A percentile compares a stretch with the other conserved stretches of the same genome.
phyloP scores from a whole-genome alignment of 2,797 vertebrate genomes.

The Semotilus atromaculatus region DNA sequence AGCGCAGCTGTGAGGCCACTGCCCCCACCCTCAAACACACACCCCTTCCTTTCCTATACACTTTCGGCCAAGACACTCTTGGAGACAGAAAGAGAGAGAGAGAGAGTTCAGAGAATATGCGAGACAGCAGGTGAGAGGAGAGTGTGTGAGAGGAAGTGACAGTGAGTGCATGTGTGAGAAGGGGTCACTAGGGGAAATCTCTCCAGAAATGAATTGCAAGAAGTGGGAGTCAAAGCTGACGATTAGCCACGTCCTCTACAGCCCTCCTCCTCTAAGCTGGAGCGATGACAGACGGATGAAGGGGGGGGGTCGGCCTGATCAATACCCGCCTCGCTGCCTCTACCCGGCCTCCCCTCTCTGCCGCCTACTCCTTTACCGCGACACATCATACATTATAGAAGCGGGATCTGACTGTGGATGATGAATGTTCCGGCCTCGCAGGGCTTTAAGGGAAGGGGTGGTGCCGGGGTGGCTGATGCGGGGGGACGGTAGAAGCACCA shows the following conservation, averaged over 20 bases:
- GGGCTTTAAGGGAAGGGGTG: conserved; percentile 46
- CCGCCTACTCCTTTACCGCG: conserved; percentile 46
- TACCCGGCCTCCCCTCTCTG: conserved; percentile 21
- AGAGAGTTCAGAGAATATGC: background rate
- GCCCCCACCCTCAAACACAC: conserved; percentile 59
- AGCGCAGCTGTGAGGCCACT: conserved; percentile 81
- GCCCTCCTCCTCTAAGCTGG: conserved; percentile 66
- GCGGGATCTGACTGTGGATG: conserved; percentile 43
- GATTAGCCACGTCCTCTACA: conserved; percentile 73
- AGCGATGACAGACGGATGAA: conserved; percentile 60
- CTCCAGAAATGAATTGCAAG: conserved; percentile 76
- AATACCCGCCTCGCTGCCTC: conserved; percentile 58
- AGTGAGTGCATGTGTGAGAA: conserved; percentile 44
- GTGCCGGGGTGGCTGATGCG: conserved; percentile 23
- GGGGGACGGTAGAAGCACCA: conserved; percentile 8
- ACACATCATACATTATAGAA: conserved; percentile 58
- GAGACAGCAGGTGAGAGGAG: conserved; percentile 38
- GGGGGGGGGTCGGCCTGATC: conserved; percentile 64
- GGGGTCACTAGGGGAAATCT: conserved; percentile 72
- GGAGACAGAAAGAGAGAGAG: conserved; percentile 4
- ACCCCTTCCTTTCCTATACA: conserved; percentile 69
- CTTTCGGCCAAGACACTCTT: conserved; percentile 55
- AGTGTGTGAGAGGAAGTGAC: conserved; percentile 35
- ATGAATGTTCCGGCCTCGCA: conserved; percentile 52
- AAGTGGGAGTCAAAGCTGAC: conserved; percentile 75